Evolutionary conservation across 1,140 invertebrate genomes (phyloP).

Genomic region (Hormaphis cornu): DNA sequence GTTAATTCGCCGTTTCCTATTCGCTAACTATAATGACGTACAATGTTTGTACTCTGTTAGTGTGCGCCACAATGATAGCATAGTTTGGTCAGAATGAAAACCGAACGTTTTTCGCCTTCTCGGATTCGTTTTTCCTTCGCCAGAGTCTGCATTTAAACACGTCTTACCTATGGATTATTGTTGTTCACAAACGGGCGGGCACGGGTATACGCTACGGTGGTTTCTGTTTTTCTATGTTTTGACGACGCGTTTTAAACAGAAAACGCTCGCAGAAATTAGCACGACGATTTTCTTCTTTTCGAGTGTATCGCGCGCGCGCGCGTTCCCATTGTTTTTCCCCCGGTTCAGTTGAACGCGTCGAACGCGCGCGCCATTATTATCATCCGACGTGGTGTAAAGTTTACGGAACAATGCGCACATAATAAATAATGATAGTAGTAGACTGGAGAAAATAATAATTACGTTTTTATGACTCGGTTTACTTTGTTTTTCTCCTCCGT

Average conservation of each 20-base stretch:
- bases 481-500: slow-evolving; percentile 17
- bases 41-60: too few species aligned
- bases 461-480: slow-evolving; percentile 6
- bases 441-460: slow-evolving; percentile 26
- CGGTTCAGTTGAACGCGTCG: neutral
- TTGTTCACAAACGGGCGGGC: neutral
- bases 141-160: too few species aligned
- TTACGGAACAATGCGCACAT: slow-evolving; percentile 19
- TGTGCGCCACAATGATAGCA: too few species aligned
- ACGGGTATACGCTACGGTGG: too few species aligned
- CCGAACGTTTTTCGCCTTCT: too few species aligned
- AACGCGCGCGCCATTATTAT: neutral
- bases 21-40: too few species aligned
- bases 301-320: neutral
- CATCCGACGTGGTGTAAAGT: slow-evolving; percentile 11
- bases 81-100: too few species aligned
- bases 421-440: slow-evolving; percentile 6
- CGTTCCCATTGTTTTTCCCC: slow-evolving; percentile 1
- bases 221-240: neutral
- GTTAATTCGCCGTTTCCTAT: too few species aligned
- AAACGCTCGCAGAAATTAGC: neutral
- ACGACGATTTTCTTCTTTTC: neutral
- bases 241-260: neutral
- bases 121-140: too few species aligned
- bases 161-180: too few species aligned